A percentile compares a stretch with the other conserved stretches of the same genome.
Conservation (phyloP, 2,113 vertebrate species). For the Phyllopteryx taeniolatus region DNA sequence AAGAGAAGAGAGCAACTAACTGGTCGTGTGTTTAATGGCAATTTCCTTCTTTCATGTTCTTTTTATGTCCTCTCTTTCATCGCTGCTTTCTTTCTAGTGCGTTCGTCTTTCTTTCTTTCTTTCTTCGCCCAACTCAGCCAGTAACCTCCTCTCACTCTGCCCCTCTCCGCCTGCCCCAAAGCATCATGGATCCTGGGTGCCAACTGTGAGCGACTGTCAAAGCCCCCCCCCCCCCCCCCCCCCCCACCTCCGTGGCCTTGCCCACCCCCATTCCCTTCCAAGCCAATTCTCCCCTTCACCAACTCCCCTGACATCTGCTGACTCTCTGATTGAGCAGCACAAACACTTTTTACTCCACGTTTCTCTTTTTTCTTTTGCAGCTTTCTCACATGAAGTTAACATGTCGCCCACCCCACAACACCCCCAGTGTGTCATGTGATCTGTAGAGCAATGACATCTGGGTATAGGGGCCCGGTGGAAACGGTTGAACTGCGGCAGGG, state of each 20-base stretch:
- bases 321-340: slow-evolving; percentile 41
- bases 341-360: slow-evolving; percentile 12
- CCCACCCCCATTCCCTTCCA: not conserved
- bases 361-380: slow-evolving; percentile 18
- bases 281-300: slow-evolving; percentile 5
- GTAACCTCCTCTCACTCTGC: slow-evolving; percentile 38
- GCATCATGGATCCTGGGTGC: slow-evolving; percentile 63
- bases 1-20: slow-evolving; percentile 58
- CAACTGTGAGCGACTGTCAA: slow-evolving; percentile 78
- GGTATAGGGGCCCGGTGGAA: slow-evolving; percentile 41
- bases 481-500: slow-evolving; percentile 39
- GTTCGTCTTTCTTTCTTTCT: slow-evolving; percentile 43
- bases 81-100: slow-evolving; percentile 41
- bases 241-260: slow-evolving; percentile 35
- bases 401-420: not conserved
- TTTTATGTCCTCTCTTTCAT: slow-evolving; percentile 45
- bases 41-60: slow-evolving; percentile 65
- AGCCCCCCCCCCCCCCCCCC: slow-evolving; percentile 48
- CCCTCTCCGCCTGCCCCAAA: slow-evolving; percentile 52
- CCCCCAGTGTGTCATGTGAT: slow-evolving; percentile 16
- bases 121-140: slow-evolving; percentile 40
- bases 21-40: slow-evolving; percentile 59
- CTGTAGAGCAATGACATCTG: slow-evolving; percentile 29
- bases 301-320: slow-evolving; percentile 38
- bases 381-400: slow-evolving; percentile 16